These are phyloP conservation scores for Gnathonemus echidnorhynchus DNA, from an alignment of 2,113 vertebrate genomes.

Conservation along the genomic window DNA sequence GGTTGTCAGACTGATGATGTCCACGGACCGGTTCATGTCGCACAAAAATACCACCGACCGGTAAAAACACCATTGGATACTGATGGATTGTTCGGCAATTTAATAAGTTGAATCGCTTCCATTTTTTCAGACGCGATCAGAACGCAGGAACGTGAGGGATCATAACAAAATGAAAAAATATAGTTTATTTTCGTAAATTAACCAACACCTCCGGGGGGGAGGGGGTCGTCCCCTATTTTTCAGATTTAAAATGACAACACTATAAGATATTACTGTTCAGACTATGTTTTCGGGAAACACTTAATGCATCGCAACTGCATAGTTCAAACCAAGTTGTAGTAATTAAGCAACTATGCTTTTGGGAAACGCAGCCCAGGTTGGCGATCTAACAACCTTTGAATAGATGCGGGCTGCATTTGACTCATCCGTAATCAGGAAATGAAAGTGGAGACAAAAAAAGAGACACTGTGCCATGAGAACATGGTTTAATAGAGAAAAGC, in stretches of 20 bases:
- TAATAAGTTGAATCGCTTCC: neutral
- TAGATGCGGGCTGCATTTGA: neutral
- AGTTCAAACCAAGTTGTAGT: no score
- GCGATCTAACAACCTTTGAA: neutral
- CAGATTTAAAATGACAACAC: neutral
- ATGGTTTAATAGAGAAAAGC: conserved; percentile 12
- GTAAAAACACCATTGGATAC: neutral
- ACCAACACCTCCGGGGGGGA: neutral
- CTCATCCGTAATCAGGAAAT: neutral
- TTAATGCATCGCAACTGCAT: no score
- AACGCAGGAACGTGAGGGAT: neutral
- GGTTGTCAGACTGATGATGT: neutral
- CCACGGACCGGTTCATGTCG: neutral
- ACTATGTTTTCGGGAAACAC: no score
- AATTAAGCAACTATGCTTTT: no score
- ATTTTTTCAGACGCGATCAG: neutral
- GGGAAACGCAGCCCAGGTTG: neutral
- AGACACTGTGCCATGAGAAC: neutral
- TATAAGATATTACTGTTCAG: neutral
- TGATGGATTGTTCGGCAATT: neutral
- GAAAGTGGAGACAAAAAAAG: neutral
- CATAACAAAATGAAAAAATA: neutral
- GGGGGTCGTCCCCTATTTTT: neutral
- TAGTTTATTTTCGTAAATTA: neutral
- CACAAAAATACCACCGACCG: neutral